Evolutionary conservation across 30 jellyfish, hydroid and myxozoan species (phyloP).

Genomic region (Turritopsis dohrnii): DNA sequence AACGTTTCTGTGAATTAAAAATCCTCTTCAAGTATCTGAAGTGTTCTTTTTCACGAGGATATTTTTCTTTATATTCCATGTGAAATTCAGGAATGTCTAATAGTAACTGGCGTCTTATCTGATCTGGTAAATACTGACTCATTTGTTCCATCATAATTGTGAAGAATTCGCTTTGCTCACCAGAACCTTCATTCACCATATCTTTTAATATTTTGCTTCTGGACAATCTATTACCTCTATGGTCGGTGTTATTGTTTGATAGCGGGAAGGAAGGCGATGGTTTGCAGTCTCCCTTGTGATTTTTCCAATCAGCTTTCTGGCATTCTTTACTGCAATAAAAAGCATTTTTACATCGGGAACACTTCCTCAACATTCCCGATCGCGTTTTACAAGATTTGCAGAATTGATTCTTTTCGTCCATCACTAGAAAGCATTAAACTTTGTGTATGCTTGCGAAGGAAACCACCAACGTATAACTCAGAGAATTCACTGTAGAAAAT

Average conservation of each 20-base stretch:
- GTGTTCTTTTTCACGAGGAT: conserved; percentile 2
- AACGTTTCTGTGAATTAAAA: background rate
- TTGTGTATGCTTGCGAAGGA: no score
- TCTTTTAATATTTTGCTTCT: background rate
- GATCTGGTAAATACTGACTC: background rate
- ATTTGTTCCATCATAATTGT: background rate
- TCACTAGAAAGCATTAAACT: no score
- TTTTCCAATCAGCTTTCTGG: background rate
- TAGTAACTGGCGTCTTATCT: background rate
- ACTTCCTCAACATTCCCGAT: background rate
- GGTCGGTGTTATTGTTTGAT: background rate
- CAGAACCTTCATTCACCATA: background rate
- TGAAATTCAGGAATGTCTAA: conserved; percentile 3
- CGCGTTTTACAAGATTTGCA: background rate
- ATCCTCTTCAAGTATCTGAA: background rate
- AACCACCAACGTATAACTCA: no score
- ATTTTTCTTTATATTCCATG: background rate
- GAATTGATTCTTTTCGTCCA: background rate
- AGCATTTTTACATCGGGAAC: conserved; percentile 10
- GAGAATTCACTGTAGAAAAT: no score
- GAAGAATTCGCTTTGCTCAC: background rate
- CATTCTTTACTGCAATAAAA: background rate
- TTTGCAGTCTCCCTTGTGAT: background rate
- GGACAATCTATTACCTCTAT: background rate
- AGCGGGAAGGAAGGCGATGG: background rate